Conservation (phyloP, 2,113 vertebrate species). For the Ploceus nigricollis region DNA sequence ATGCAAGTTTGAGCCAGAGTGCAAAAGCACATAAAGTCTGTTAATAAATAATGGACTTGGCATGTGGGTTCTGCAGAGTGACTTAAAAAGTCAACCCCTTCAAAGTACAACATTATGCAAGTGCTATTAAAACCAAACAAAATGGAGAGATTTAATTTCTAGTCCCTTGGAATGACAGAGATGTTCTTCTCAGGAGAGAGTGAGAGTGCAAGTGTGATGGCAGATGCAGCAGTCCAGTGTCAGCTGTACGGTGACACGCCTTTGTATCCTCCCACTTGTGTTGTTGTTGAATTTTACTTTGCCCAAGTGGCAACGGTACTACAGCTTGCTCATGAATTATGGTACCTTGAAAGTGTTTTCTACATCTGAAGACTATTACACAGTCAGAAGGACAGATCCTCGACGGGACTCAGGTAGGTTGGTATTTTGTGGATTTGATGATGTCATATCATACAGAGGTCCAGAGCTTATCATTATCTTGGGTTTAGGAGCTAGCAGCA, state of each 20-base stretch:
- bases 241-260: rapidly evolving
- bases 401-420: background rate
- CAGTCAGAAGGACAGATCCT: background rate
- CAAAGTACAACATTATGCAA: background rate
- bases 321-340: background rate
- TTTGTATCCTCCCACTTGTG: background rate
- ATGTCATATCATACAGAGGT: background rate
- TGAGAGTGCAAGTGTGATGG: rapidly evolving
- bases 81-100: background rate
- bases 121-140: background rate
- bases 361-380: background rate
- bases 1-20: background rate
- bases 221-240: background rate
- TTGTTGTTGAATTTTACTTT: background rate
- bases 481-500: background rate
- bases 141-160: background rate
- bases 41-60: conserved; percentile 6
- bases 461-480: background rate
- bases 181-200: background rate
- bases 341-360: background rate
- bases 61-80: background rate
- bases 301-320: background rate
- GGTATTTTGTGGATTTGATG: background rate
- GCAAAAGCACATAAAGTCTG: background rate
- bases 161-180: background rate